Evolutionary conservation across 2,113 vertebrate genomes (phyloP).

Genomic region (Eulemur macaco): DNA sequence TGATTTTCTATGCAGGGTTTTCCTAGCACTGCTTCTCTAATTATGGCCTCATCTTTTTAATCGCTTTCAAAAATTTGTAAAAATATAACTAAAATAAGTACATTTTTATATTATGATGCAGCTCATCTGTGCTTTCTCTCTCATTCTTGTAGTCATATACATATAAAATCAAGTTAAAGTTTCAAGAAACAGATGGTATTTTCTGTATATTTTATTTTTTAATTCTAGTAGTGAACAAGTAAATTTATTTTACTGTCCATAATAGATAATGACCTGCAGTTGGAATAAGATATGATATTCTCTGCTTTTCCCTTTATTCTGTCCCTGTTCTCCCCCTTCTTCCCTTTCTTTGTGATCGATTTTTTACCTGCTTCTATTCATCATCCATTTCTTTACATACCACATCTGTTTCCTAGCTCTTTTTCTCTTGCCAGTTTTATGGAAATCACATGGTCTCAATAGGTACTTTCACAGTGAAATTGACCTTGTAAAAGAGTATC

Average conservation of each 20-base stretch:
- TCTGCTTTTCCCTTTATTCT: not conserved
- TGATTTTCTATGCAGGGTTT: not conserved
- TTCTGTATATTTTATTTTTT: not conserved
- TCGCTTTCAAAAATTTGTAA: not conserved
- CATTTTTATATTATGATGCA: not conserved
- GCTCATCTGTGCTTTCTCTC: not conserved
- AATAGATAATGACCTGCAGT: not conserved
- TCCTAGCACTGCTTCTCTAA: not conserved
- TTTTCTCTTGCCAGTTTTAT: not conserved
- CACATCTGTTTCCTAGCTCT: not conserved
- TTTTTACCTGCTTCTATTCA: not conserved
- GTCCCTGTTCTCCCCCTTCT: not conserved
- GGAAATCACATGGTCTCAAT: not conserved
- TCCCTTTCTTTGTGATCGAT: not conserved
- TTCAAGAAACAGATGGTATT: not conserved
- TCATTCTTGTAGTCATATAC: not conserved
- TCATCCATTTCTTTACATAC: not conserved
- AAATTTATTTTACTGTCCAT: not conserved
- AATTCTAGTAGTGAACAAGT: not conserved
- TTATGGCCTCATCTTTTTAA: constrained; percentile 3
- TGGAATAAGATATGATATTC: not conserved
- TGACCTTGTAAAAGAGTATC: not conserved
- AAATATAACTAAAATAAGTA: not conserved
- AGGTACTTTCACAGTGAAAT: not conserved
- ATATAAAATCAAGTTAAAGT: not conserved